phyloP scores from a whole-genome alignment of 2,797 vertebrate genomes.

The Sebastes diaconus region DNA sequence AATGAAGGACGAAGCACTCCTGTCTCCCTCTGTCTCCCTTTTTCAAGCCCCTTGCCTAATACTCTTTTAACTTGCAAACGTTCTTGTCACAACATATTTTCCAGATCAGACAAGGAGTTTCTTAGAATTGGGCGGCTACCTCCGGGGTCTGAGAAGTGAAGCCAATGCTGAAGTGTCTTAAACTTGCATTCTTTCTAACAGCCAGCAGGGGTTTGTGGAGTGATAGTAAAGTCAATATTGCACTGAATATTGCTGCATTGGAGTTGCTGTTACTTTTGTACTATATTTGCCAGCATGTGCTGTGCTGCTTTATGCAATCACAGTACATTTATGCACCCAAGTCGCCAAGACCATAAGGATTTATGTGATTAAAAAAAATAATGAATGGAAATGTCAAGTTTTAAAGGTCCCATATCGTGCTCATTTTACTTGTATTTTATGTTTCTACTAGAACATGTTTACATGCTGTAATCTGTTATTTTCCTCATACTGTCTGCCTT shows the following conservation, averaged over 20 bases:
- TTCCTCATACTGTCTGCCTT: too few species aligned
- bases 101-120: not conserved
- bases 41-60: slow-evolving; percentile 12
- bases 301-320: not conserved
- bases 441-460: too few species aligned
- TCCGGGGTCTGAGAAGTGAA: not conserved
- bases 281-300: not conserved
- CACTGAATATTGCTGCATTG: not conserved
- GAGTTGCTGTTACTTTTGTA: not conserved
- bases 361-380: not conserved
- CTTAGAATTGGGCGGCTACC: not conserved
- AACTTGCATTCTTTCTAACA: not conserved
- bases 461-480: too few species aligned
- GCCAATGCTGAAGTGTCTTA: not conserved
- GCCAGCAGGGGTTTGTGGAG: not conserved
- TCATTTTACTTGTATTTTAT: too few species aligned
- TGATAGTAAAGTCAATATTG: not conserved
- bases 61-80: slow-evolving; percentile 23
- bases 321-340: not conserved
- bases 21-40: slow-evolving; percentile 27
- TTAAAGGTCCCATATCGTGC: not conserved
- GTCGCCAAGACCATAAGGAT: not conserved
- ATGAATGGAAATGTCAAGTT: not conserved
- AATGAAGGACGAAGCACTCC: slow-evolving; percentile 64
- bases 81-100: slow-evolving; percentile 32